These are phyloP conservation scores for Lucilia cuprina DNA, from an alignment of 1,140 invertebrate species.

Conservation along the genomic window DNA sequence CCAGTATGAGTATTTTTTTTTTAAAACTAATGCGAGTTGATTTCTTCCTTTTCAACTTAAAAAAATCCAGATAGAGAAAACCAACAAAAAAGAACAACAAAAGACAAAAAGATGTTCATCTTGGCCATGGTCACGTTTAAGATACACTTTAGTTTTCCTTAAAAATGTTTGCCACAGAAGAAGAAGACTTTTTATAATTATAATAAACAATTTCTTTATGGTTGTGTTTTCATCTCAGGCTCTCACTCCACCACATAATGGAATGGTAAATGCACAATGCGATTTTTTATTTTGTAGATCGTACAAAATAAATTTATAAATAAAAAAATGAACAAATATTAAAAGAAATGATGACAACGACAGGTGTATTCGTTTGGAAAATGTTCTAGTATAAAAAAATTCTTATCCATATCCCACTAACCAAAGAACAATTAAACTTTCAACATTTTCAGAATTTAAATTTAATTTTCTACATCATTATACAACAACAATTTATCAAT, in stretches of 20 bases:
- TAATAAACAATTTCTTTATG: background rate
- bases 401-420: too few relatives aligned
- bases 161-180: background rate
- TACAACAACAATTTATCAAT: too few relatives aligned
- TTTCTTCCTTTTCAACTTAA: constrained; percentile 24
- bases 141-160: background rate
- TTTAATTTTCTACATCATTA: too few relatives aligned
- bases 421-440: too few relatives aligned
- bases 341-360: constrained; percentile 27
- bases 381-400: background rate
- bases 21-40: constrained; percentile 29
- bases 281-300: background rate
- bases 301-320: background rate
- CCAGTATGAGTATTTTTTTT: background rate
- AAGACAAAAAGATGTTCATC: constrained; percentile 17
- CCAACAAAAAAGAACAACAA: background rate
- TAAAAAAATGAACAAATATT: background rate
- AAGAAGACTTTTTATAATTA: background rate
- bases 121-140: constrained; percentile 31
- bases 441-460: too few relatives aligned
- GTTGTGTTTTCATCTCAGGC: background rate
- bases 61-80: background rate
- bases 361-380: constrained; percentile 29
- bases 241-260: background rate
- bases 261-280: background rate